Conservation (phyloP, 2,888 invertebrate genomes). For the Pardosa pseudoannulata region DNA sequence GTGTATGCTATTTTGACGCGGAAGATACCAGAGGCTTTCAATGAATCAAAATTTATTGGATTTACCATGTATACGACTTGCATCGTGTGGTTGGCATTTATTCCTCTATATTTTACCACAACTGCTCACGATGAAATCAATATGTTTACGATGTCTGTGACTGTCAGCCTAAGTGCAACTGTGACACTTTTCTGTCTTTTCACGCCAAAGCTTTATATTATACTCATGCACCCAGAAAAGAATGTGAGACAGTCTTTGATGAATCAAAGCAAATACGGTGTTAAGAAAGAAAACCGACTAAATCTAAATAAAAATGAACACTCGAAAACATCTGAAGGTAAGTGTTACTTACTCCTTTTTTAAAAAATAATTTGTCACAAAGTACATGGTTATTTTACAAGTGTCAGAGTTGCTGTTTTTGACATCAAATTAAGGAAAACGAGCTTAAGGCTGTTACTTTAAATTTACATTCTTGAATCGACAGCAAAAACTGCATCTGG, state of each 20-base stretch:
- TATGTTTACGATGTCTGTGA: constrained; percentile 96
- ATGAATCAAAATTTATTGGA: constrained; percentile 79
- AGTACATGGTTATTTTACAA: neutral
- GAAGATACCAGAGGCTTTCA: constrained; percentile 79
- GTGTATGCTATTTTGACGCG: constrained; percentile 78
- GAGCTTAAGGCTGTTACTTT: no score
- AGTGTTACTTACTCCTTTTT: neutral
- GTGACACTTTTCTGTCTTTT: constrained; percentile 96
- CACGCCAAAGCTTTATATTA: constrained; percentile 95
- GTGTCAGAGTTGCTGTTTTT: neutral
- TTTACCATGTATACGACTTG: constrained; percentile 95
- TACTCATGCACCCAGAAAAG: constrained; percentile 90
- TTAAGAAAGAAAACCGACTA: constrained; percentile 62
- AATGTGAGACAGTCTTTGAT: constrained; percentile 85
- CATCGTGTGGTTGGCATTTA: constrained; percentile 80
- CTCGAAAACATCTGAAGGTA: constrained; percentile 72
- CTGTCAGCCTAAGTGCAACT: constrained; percentile 94
- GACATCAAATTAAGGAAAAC: neutral
- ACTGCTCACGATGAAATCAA: constrained; percentile 84
- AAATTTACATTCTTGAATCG: no score
- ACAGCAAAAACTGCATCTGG: no score
- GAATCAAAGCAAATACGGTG: constrained; percentile 76
- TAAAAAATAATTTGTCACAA: neutral
- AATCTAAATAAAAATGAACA: constrained; percentile 60
- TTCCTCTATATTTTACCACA: constrained; percentile 82